Conservation (phyloP, 2,113 vertebrate species). For the Acrocephalus kingi region DNA sequence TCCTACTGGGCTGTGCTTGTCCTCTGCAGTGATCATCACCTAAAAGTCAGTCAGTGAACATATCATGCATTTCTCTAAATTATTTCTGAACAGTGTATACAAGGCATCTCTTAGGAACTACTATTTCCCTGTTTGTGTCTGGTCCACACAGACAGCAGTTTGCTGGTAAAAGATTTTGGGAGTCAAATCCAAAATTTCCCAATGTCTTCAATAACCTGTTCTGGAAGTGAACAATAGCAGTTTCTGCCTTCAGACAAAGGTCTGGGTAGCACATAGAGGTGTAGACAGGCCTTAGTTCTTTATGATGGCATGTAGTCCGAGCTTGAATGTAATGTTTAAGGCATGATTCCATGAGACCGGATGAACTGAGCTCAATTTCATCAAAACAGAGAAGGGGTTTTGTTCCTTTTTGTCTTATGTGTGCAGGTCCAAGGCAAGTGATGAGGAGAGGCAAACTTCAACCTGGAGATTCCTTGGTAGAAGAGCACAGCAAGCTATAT, state of each 20-base stretch:
- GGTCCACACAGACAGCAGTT: not conserved
- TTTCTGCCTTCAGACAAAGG: not conserved
- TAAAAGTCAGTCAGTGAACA: not conserved
- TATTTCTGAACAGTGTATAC: not conserved
- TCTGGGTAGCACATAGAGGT: not conserved
- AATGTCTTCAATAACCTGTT: not conserved
- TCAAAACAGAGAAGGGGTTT: not conserved
- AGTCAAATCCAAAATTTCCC: not conserved
- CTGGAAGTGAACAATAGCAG: not conserved
- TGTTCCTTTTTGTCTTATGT: not conserved
- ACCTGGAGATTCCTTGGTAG: accelerated
- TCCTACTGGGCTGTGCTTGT: not conserved
- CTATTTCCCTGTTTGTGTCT: not conserved
- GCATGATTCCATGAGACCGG: not conserved
- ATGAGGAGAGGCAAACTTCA: not conserved
- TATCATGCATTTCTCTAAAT: not conserved
- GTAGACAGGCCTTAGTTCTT: not conserved
- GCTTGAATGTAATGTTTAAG: not conserved
- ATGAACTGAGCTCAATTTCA: not conserved
- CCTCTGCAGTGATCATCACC: not conserved
- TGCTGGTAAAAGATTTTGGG: not conserved
- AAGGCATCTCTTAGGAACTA: not conserved
- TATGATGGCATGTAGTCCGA: not conserved
- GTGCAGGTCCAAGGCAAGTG: not conserved
- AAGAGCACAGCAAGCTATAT: not conserved